Percentiles rank a stretch among this genome's conserved stretches.
Conservation (phyloP, 2,888 invertebrate species). For the Troides oblongomaculatus region DNA sequence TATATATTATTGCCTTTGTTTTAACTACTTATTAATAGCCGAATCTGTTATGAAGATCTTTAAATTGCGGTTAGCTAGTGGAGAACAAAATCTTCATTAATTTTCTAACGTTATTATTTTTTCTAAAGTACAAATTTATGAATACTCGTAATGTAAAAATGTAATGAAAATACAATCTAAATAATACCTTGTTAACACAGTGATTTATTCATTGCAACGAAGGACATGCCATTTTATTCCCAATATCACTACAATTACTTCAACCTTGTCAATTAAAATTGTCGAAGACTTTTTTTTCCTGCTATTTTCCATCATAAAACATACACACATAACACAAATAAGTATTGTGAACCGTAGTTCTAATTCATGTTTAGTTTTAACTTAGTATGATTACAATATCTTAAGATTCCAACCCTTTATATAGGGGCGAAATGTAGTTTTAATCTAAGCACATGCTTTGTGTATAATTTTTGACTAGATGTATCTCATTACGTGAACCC, state of each 20-base stretch:
- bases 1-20: too few species aligned
- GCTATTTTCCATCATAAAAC: background rate
- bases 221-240: too few species aligned
- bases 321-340: background rate
- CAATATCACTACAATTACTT: background rate
- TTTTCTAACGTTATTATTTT: too few species aligned
- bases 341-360: background rate
- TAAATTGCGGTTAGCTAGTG: too few species aligned
- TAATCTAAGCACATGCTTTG: background rate
- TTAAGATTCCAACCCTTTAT: background rate
- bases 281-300: background rate
- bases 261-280: background rate
- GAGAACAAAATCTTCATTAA: too few species aligned
- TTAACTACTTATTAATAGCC: too few species aligned
- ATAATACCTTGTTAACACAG: too few species aligned
- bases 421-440: background rate
- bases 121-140: too few species aligned
- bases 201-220: too few species aligned
- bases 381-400: background rate
- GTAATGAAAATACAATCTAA: too few species aligned
- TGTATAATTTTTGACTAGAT: background rate
- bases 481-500: background rate
- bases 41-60: too few species aligned
- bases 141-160: too few species aligned
- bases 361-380: background rate